Percentiles rank a stretch among this genome's conserved stretches.
These are phyloP conservation scores for Sympetrum striolatum DNA, from an alignment of 2,888 invertebrate genomes.

Conservation along the genomic window DNA sequence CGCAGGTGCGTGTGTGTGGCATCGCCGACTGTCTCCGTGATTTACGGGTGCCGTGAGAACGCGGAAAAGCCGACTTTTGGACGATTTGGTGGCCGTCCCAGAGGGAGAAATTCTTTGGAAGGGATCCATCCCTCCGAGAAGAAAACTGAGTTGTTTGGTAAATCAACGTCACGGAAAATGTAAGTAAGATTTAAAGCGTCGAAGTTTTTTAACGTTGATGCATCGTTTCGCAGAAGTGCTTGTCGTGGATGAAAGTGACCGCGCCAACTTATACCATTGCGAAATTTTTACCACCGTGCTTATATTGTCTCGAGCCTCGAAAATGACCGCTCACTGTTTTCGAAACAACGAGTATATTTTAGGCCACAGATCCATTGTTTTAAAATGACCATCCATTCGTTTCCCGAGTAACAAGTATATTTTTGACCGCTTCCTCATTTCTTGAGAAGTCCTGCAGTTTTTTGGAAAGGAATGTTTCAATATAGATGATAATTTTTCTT, in stretches of 20 bases:
- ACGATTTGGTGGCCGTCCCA: conserved; percentile 17
- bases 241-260: not conserved
- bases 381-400: too few species aligned
- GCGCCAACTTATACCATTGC: not conserved
- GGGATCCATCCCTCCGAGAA: not conserved
- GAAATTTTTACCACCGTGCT: not conserved
- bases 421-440: too few species aligned
- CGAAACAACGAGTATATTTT: not conserved
- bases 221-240: not conserved
- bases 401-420: too few species aligned
- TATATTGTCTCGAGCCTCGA: not conserved
- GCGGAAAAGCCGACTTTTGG: conserved; percentile 26
- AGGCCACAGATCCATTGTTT: too few species aligned
- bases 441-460: too few species aligned
- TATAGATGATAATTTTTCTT: too few species aligned
- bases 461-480: too few species aligned
- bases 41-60: conserved; percentile 11
- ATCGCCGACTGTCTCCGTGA: conserved; percentile 17
- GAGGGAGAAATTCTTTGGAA: not conserved
- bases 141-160: conserved; percentile 26
- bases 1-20: conserved; percentile 12
- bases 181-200: not conserved
- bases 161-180: not conserved
- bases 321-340: not conserved
- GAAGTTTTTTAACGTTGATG: not conserved